These are phyloP conservation scores for Spicauda simplicius DNA, from an alignment of 2,888 invertebrate genomes.

Conservation along the genomic window DNA sequence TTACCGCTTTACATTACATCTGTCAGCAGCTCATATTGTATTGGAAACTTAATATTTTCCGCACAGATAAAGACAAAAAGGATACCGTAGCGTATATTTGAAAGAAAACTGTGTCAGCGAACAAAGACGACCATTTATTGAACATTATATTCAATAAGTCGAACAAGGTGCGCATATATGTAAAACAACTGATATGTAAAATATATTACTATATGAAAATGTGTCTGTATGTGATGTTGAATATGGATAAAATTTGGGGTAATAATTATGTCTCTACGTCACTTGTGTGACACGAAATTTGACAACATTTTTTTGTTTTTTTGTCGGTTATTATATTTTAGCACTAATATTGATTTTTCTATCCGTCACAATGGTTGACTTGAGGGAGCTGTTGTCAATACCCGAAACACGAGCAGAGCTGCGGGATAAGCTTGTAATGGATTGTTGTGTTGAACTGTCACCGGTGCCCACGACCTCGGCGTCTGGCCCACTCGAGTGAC, in stretches of 20 bases:
- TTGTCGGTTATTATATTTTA: too few species aligned
- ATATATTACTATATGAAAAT: neutral
- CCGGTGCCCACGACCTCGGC: slow-evolving; percentile 5
- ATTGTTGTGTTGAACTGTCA: too few species aligned
- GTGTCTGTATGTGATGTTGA: too few species aligned
- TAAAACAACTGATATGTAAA: neutral
- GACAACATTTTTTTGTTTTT: too few species aligned
- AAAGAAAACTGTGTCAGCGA: slow-evolving; percentile 6
- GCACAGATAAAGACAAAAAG: slow-evolving; percentile 7
- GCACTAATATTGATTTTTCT: too few species aligned
- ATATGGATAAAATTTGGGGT: too few species aligned
- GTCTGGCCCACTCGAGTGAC: slow-evolving; percentile 8
- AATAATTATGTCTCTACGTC: too few species aligned
- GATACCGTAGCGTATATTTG: neutral
- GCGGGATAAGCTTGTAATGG: too few species aligned
- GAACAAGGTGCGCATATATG: neutral
- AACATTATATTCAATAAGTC: neutral
- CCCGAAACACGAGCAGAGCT: too few species aligned
- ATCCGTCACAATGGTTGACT: too few species aligned
- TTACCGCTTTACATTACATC: slow-evolving; percentile 13
- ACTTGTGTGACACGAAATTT: too few species aligned
- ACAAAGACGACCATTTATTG: slow-evolving; percentile 4
- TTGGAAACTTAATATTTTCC: slow-evolving; percentile 8
- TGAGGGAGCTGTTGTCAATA: too few species aligned
- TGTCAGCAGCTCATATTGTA: slow-evolving; percentile 6